Conservation (phyloP, 2,888 invertebrate species). For the Artemia sinica region DNA sequence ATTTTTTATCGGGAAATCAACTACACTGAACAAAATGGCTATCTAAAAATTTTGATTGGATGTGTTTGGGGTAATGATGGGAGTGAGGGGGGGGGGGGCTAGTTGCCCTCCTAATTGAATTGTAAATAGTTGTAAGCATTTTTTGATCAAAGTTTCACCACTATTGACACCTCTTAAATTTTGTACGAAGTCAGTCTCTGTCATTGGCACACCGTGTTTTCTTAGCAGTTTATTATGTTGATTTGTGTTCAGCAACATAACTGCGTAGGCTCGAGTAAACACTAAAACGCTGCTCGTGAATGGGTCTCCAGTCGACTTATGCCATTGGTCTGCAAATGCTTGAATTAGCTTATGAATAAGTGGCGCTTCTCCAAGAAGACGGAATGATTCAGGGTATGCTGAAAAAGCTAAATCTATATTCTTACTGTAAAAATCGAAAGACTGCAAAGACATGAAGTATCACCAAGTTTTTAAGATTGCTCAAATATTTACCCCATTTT, state of each 20-base stretch:
- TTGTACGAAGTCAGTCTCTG: slow-evolving; percentile 66
- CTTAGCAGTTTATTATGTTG: slow-evolving; percentile 93
- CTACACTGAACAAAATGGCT: too few relatives aligned
- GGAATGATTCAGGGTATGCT: slow-evolving; percentile 84
- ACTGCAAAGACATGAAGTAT: slow-evolving; percentile 46
- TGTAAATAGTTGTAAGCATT: slow-evolving; percentile 78
- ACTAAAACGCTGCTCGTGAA: slow-evolving; percentile 93
- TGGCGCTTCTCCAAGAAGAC: slow-evolving; percentile 94
- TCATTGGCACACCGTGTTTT: slow-evolving; percentile 87
- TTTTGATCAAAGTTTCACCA: slow-evolving; percentile 74
- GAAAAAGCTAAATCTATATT: slow-evolving; percentile 87
- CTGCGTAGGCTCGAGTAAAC: slow-evolving; percentile 88
- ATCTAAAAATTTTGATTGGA: too few relatives aligned
- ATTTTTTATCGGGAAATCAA: too few relatives aligned
- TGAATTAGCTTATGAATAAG: slow-evolving; percentile 86
- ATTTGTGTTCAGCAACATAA: slow-evolving; percentile 99
- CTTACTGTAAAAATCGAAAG: slow-evolving; percentile 74
- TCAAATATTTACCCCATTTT: slow-evolving; percentile 80
- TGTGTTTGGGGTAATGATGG: too few relatives aligned
- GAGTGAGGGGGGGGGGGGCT: too few relatives aligned
- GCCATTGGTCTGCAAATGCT: slow-evolving; percentile 89
- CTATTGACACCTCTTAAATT: slow-evolving; percentile 90
- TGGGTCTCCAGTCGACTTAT: slow-evolving; percentile 74
- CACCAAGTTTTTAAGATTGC: slow-evolving; percentile 41
- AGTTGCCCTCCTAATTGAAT: slow-evolving; percentile 81